A percentile compares a stretch with the other conserved stretches of the same genome.
Evolutionary conservation across 2,113 vertebrate genomes (phyloP).

Genomic region (Scortum barcoo): DNA sequence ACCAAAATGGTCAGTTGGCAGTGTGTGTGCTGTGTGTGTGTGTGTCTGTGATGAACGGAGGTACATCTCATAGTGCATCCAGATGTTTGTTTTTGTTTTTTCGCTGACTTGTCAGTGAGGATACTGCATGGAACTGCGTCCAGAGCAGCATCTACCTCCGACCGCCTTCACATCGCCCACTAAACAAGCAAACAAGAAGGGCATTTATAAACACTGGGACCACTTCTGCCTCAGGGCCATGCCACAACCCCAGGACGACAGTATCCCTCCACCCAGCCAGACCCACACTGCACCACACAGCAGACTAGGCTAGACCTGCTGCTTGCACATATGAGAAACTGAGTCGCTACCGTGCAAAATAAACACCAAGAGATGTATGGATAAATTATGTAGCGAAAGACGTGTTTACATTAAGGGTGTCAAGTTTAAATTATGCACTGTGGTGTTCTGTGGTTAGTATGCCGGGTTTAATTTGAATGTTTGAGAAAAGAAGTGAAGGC

Average conservation of each 20-base stretch:
- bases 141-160: conserved; percentile 42
- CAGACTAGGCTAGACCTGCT: conserved; percentile 31
- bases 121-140: conserved; percentile 26
- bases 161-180: conserved; percentile 40
- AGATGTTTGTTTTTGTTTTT: conserved; percentile 56
- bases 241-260: conserved; percentile 34
- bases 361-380: conserved; percentile 75
- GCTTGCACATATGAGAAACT: conserved; percentile 64
- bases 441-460: conserved; percentile 68
- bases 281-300: conserved; percentile 11
- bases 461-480: conserved; percentile 74
- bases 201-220: conserved; percentile 53
- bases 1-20: conserved; percentile 29
- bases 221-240: conserved; percentile 56
- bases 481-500: conserved; percentile 65
- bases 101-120: conserved; percentile 57
- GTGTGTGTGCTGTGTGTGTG: conserved; percentile 1
- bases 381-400: conserved; percentile 77
- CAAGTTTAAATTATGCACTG: conserved; percentile 77
- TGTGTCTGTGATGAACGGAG: conserved; percentile 48
- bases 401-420: conserved; percentile 78
- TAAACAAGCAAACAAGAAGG: conserved; percentile 62
- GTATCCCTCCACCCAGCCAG: conserved; percentile 55
- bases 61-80: conserved; percentile 42
- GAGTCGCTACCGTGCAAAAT: conserved; percentile 74